Evolutionary conservation across 23 tunicate species (phyloP).

Genomic region (Corella eumyota): DNA sequence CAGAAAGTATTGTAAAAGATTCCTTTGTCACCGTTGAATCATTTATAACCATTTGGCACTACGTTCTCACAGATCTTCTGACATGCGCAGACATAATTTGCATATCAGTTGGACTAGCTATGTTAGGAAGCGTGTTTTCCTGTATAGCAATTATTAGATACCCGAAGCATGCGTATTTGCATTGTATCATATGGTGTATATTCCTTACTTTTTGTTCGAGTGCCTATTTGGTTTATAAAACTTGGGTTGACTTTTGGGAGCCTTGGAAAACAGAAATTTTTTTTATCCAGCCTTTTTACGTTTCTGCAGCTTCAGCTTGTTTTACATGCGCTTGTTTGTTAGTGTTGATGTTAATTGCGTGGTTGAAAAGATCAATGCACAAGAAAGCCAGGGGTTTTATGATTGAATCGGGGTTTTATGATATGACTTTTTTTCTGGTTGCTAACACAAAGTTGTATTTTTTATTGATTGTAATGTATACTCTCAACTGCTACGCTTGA

Average conservation of each 20-base stretch:
- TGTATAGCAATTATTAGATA: conserved; percentile 13
- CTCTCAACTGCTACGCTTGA: conserved; percentile 38
- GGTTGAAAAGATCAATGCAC: background rate
- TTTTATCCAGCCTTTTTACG: background rate
- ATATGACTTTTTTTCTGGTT: conserved; percentile 14
- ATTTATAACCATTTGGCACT: conserved; percentile 31
- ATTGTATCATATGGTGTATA: conserved; percentile 11
- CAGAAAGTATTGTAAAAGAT: conserved; percentile 1
- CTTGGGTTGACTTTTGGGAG: no score
- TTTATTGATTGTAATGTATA: conserved; percentile 1
- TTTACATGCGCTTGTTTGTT: no score
- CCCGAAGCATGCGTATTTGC: conserved; percentile 25
- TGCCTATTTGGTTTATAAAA: background rate
- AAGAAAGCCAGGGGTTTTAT: conserved; percentile 19
- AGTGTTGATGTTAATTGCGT: background rate
- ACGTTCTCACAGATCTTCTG: conserved; percentile 25
- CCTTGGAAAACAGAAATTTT: no score
- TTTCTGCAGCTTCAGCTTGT: no score
- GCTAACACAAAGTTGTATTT: conserved; percentile 3
- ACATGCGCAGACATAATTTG: background rate
- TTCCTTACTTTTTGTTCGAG: conserved; percentile 1
- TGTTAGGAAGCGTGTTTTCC: conserved; percentile 9
- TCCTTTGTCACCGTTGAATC: conserved; percentile 7
- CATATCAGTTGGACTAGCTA: background rate
- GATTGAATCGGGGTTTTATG: conserved; percentile 19